These are phyloP conservation scores for Heliangelus exortis DNA, from an alignment of 2,797 vertebrate genomes.

Conservation along the genomic window DNA sequence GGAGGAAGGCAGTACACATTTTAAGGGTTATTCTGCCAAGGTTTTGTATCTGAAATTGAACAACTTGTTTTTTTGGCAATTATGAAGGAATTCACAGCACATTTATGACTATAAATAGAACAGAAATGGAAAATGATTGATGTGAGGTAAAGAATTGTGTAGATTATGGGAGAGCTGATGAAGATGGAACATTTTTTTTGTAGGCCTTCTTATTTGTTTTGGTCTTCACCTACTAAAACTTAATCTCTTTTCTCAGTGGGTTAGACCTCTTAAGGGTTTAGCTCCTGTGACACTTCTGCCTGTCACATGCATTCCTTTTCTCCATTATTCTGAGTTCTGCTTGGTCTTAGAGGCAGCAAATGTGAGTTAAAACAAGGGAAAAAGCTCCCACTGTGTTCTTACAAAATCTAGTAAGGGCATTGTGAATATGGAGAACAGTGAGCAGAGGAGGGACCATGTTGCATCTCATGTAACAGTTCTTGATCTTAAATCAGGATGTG, in stretches of 20 bases:
- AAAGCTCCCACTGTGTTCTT: not conserved
- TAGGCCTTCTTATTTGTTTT: not conserved
- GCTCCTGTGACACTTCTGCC: fast-evolving
- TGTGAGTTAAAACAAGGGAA: not conserved
- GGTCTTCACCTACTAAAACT: not conserved
- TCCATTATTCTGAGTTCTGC: not conserved
- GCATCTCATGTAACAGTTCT: not conserved
- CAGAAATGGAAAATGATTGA: not conserved
- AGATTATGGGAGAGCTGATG: not conserved
- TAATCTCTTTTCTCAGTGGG: not conserved
- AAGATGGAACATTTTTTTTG: not conserved
- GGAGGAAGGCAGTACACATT: not conserved
- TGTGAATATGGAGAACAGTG: not conserved
- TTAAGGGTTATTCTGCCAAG: not conserved
- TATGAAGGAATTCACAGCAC: not conserved
- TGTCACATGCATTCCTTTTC: not conserved
- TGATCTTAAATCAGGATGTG: not conserved
- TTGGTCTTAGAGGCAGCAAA: not conserved
- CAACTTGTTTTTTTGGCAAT: not conserved
- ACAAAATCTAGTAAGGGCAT: not conserved
- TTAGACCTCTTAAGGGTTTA: not conserved
- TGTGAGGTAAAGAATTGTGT: not conserved
- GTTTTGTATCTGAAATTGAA: not conserved
- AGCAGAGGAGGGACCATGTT: not conserved
- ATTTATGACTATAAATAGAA: not conserved